These are phyloP conservation scores for Phylloscopus trochiloides DNA, from an alignment of 2,113 vertebrate species.

Conservation along the genomic window DNA sequence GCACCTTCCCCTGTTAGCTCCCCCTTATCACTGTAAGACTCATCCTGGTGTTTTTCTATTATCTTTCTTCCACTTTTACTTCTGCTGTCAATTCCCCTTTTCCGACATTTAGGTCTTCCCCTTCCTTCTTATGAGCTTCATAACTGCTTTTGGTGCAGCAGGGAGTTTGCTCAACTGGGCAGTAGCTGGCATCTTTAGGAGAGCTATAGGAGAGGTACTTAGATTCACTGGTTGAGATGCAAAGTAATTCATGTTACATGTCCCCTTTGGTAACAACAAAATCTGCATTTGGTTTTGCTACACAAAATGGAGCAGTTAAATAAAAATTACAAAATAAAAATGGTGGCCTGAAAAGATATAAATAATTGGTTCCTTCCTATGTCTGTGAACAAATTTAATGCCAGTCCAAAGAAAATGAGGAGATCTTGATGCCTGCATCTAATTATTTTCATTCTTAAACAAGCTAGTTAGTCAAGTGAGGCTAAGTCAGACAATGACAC, in stretches of 20 bases:
- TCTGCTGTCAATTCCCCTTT: neutral
- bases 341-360: neutral
- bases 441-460: neutral
- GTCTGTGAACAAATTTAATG: neutral
- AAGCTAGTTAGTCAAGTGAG: neutral
- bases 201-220: neutral
- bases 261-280: neutral
- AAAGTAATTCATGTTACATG: neutral
- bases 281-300: neutral
- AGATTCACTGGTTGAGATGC: neutral
- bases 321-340: neutral
- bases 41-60: neutral
- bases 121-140: neutral
- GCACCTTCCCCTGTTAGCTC: neutral
- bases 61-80: neutral
- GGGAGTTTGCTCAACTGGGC: neutral
- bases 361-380: neutral
- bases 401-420: neutral
- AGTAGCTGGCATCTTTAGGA: neutral
- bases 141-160: neutral
- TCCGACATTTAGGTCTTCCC: accelerated
- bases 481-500: neutral
- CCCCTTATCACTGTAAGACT: neutral
- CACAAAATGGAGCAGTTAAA: neutral
- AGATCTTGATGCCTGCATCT: neutral